Evolutionary conservation across 2,888 invertebrate genomes (phyloP).

Genomic region (Limulus polyphemus): DNA sequence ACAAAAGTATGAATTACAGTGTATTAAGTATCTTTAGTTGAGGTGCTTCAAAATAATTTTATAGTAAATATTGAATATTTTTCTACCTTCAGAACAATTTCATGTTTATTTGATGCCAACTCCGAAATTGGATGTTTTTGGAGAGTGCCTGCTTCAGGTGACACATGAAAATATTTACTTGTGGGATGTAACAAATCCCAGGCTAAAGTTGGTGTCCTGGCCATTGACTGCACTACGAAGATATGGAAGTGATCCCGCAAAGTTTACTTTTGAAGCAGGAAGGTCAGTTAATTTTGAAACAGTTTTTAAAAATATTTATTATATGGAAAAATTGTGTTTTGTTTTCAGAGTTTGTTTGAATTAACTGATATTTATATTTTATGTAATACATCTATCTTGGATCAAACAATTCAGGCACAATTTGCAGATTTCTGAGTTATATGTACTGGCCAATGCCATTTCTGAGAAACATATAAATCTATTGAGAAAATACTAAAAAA

Average conservation of each 20-base stretch:
- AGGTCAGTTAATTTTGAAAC: slow-evolving; percentile 22
- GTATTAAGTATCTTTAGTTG: too few relatives aligned
- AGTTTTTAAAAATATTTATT: not conserved
- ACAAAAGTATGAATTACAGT: too few relatives aligned
- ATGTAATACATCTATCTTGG: not conserved
- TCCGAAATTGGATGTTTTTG: slow-evolving; percentile 28
- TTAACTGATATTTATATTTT: not conserved
- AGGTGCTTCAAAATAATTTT: too few relatives aligned
- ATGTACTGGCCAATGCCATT: too few relatives aligned
- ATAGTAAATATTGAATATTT: not conserved
- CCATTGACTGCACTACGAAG: slow-evolving; percentile 30
- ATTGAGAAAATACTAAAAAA: too few relatives aligned
- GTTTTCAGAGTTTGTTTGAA: not conserved
- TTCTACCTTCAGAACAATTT: slow-evolving; percentile 27
- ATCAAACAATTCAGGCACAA: too few relatives aligned
- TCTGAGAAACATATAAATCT: too few relatives aligned
- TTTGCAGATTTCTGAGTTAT: too few relatives aligned
- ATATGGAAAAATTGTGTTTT: not conserved
- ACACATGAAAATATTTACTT: slow-evolving; percentile 30
- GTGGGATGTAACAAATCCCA: slow-evolving; percentile 27
- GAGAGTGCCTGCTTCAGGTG: slow-evolving; percentile 32
- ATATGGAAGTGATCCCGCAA: slow-evolving; percentile 30
- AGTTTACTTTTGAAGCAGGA: slow-evolving; percentile 32
- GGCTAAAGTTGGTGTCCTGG: slow-evolving; percentile 29
- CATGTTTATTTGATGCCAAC: slow-evolving; percentile 31